phyloP scores from a whole-genome alignment of 2,797 vertebrate genomes.

The Anas flavirostris region DNA sequence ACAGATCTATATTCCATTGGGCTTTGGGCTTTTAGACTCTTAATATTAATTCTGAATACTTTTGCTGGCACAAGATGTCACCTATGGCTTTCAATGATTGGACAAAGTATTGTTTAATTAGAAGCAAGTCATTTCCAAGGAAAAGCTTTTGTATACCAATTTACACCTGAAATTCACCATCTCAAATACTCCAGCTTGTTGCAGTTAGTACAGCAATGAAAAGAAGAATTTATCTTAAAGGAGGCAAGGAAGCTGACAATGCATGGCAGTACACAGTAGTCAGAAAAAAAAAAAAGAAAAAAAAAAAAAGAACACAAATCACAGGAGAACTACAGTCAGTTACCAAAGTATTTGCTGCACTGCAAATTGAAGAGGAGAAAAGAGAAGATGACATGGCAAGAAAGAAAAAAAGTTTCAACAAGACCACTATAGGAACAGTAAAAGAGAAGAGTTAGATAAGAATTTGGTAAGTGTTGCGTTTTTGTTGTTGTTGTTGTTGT shows the following conservation, averaged over 20 bases:
- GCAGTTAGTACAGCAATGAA: not conserved
- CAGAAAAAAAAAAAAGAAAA: too few relatives aligned
- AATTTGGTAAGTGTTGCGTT: not conserved
- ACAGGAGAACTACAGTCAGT: not conserved
- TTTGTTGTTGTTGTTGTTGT: too few relatives aligned
- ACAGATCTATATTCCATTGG: not conserved
- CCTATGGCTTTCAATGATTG: not conserved
- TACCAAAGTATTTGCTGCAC: not conserved
- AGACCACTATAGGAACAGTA: not conserved
- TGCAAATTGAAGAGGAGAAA: not conserved
- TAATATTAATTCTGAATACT: not conserved
- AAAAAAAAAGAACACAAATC: not conserved
- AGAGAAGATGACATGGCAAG: not conserved
- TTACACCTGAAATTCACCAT: not conserved
- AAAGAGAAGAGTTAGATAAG: not conserved
- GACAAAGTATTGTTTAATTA: not conserved
- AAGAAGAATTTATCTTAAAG: not conserved
- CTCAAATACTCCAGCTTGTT: not conserved
- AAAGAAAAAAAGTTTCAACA: not conserved
- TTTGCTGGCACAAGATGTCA: not conserved
- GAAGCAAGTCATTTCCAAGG: not conserved
- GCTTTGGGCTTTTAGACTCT: not conserved
- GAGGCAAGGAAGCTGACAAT: not conserved
- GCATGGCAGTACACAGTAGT: not conserved
- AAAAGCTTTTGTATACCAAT: not conserved